Conservation (phyloP, 1,140 invertebrate genomes). For the Drosophila leontia region DNA sequence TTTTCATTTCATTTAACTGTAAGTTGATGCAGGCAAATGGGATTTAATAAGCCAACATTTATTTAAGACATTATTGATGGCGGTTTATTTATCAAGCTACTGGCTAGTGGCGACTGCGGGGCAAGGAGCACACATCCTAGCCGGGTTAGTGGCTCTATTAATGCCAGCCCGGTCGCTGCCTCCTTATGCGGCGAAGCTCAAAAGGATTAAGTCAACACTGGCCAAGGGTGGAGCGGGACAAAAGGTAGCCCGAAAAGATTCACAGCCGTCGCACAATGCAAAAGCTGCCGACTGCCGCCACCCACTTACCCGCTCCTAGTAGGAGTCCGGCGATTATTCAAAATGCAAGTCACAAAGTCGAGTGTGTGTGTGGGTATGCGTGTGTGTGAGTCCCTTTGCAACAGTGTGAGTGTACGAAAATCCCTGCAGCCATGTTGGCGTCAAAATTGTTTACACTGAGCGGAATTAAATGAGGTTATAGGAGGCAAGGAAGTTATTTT, state of each 20-base stretch:
- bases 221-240: constrained; percentile 21
- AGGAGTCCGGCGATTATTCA: constrained; percentile 71
- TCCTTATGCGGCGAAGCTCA: constrained; percentile 82
- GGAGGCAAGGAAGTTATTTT: constrained; percentile 11
- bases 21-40: constrained; percentile 76
- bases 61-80: constrained; percentile 81
- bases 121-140: neutral
- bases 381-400: constrained; percentile 31
- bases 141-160: constrained; percentile 59
- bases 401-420: constrained; percentile 53
- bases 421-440: constrained; percentile 80
- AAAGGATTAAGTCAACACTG: constrained; percentile 77
- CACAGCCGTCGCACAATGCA: constrained; percentile 72
- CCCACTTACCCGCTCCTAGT: neutral
- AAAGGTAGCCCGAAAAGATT: constrained; percentile 68
- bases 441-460: constrained; percentile 45
- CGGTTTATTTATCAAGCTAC: constrained; percentile 64
- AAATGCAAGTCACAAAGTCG: constrained; percentile 72
- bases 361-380: constrained; percentile 37
- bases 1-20: constrained; percentile 78
- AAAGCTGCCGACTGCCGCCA: constrained; percentile 45
- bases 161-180: constrained; percentile 22
- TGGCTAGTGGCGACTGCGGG: neutral
- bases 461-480: neutral
- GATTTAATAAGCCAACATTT: constrained; percentile 84